These are phyloP conservation scores for Epinephelus awoara DNA, from an alignment of 2,797 vertebrate genomes.

Conservation along the genomic window DNA sequence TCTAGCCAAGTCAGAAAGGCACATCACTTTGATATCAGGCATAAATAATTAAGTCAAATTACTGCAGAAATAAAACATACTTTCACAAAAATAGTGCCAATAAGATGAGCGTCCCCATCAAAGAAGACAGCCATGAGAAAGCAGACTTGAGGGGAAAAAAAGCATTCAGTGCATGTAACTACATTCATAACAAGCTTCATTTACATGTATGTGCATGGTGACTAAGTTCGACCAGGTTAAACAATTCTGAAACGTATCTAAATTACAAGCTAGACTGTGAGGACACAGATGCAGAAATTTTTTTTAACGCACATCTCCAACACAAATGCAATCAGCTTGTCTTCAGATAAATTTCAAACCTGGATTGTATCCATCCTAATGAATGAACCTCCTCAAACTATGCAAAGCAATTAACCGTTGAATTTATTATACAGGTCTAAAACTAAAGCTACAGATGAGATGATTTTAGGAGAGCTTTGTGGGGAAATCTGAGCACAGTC, in stretches of 20 bases:
- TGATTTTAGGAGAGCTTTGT: constrained; percentile 35
- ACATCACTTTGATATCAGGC: constrained; percentile 89
- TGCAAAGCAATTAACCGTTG: constrained; percentile 56
- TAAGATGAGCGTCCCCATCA: constrained; percentile 67
- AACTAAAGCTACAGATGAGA: constrained; percentile 55
- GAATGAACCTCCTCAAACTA: constrained; percentile 46
- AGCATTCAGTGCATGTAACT: constrained; percentile 89
- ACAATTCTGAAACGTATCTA: constrained; percentile 70
- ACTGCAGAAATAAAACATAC: constrained; percentile 80
- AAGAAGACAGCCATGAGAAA: constrained; percentile 61
- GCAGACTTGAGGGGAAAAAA: constrained; percentile 50
- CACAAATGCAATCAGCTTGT: constrained; percentile 56
- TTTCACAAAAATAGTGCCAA: constrained; percentile 81
- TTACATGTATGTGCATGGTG: constrained; percentile 83
- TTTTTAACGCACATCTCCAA: constrained; percentile 57
- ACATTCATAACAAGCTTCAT: constrained; percentile 88
- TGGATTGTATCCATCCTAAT: constrained; percentile 46
- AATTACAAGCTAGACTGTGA: constrained; percentile 54
- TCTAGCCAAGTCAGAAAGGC: constrained; percentile 87
- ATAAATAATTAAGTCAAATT: constrained; percentile 84
- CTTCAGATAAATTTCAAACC: constrained; percentile 55
- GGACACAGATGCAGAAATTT: constrained; percentile 65
- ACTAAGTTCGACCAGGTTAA: constrained; percentile 72
- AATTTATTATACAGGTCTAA: constrained; percentile 55
- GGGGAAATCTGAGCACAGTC: constrained; percentile 41